These are phyloP conservation scores for Bugulina stolonifera DNA, from an alignment of 2,888 invertebrate genomes.

Conservation along the genomic window DNA sequence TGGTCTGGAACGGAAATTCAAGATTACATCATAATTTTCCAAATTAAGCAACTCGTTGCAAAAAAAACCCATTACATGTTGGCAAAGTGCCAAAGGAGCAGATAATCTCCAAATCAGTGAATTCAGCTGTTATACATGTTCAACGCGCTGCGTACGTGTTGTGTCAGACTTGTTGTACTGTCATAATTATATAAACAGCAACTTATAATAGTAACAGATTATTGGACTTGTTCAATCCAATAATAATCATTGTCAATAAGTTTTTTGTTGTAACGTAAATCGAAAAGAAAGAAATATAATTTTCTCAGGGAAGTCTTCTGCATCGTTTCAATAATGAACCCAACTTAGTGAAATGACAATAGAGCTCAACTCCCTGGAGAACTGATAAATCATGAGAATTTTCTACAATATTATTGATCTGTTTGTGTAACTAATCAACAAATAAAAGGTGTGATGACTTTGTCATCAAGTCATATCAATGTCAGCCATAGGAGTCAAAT, in stretches of 20 bases:
- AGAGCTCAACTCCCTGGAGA: neutral
- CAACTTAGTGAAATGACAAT: slow-evolving; percentile 12
- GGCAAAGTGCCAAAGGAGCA: too few species aligned
- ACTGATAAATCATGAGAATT: neutral
- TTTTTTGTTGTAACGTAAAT: slow-evolving; percentile 1
- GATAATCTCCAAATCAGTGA: too few species aligned
- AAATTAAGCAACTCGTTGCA: too few species aligned
- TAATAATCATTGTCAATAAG: slow-evolving; percentile 18
- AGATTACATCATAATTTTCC: too few species aligned
- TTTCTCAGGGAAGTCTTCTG: slow-evolving; percentile 18
- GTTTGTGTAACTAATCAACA: slow-evolving; percentile 16
- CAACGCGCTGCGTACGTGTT: too few species aligned
- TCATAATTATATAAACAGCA: too few species aligned
- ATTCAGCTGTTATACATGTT: too few species aligned
- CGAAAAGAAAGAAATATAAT: neutral
- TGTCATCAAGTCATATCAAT: slow-evolving; percentile 8
- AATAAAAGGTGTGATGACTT: neutral
- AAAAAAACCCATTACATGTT: too few species aligned
- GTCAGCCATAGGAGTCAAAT: neutral
- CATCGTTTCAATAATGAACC: slow-evolving; percentile 17
- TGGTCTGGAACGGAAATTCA: too few species aligned
- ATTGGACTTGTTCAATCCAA: neutral
- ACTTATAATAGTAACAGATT: neutral
- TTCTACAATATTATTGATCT: slow-evolving; percentile 8
- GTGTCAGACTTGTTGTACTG: too few species aligned